phyloP scores from a whole-genome alignment of 2,888 invertebrate species.

The Cephus pygmeus region DNA sequence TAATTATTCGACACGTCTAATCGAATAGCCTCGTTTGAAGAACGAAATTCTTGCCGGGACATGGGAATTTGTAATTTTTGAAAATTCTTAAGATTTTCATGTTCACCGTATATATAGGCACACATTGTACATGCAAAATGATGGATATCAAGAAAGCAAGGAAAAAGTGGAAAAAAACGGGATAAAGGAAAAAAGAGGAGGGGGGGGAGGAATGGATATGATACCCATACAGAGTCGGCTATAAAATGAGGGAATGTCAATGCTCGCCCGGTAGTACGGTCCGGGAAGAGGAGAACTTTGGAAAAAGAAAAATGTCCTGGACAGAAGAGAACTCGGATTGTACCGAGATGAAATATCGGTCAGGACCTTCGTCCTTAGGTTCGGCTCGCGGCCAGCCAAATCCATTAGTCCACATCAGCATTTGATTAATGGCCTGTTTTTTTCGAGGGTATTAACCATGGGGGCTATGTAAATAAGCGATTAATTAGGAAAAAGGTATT shows the following conservation, averaged over 20 bases:
- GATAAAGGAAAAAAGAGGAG: not conserved
- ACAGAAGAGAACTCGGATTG: not conserved
- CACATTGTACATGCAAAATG: not conserved
- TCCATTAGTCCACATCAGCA: conserved; percentile 22
- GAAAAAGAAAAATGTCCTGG: not conserved
- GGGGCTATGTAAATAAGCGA: conserved; percentile 22
- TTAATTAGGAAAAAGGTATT: conserved; percentile 21
- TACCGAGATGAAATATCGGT: not conserved
- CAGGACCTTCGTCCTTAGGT: not conserved
- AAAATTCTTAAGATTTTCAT: not conserved
- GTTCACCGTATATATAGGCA: not conserved
- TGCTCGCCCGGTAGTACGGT: not conserved
- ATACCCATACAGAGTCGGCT: not conserved
- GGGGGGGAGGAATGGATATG: not conserved
- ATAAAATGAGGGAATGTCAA: not conserved
- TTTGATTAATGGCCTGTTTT: conserved; percentile 21
- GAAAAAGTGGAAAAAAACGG: not conserved
- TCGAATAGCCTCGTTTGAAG: conserved; percentile 55
- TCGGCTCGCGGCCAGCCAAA: not conserved
- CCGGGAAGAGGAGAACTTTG: not conserved
- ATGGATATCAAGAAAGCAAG: not conserved
- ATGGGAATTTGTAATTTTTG: not conserved
- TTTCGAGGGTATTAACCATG: conserved; percentile 16
- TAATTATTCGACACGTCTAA: conserved; percentile 54
- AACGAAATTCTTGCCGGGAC: conserved; percentile 27